phyloP scores from a whole-genome alignment of 92 coral and sea anemone species.

The Pocillopora grandis region DNA sequence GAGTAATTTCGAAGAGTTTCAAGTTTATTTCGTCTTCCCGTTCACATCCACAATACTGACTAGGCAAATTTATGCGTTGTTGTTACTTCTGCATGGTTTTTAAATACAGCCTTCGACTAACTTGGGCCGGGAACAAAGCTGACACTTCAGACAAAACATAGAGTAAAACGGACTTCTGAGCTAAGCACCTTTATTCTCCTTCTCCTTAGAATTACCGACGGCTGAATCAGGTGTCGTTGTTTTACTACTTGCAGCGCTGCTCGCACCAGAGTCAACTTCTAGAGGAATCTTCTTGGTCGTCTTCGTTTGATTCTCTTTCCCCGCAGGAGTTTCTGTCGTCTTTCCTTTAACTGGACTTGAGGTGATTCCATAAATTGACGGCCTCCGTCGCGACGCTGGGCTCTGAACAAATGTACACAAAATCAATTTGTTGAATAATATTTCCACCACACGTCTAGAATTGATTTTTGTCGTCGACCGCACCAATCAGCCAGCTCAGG shows the following conservation, averaged over 20 bases:
- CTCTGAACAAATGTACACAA: not conserved
- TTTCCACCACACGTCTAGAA: too few relatives aligned
- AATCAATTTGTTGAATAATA: too few relatives aligned
- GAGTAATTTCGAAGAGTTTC: too few relatives aligned
- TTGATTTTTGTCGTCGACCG: too few relatives aligned
- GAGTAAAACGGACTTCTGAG: not conserved
- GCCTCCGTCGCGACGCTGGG: conserved; percentile 34
- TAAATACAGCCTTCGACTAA: too few relatives aligned
- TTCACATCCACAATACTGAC: too few relatives aligned
- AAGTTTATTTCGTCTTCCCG: too few relatives aligned
- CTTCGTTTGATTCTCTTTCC: conserved; percentile 15
- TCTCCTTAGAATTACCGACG: conserved; percentile 1
- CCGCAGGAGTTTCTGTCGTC: not conserved
- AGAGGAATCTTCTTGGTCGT: conserved; percentile 10
- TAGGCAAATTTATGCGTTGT: too few relatives aligned
- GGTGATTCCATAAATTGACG: conserved; percentile 44
- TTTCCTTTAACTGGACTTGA: conserved; percentile 25
- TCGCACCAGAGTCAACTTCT: conserved; percentile 36
- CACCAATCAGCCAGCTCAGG: too few relatives aligned
- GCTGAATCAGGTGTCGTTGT: conserved; percentile 35
- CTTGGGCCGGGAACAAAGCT: too few relatives aligned
- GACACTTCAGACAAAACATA: too few relatives aligned
- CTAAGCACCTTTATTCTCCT: conserved; percentile 18
- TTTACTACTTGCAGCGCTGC: conserved; percentile 17
- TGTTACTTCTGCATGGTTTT: too few relatives aligned